Conservation (phyloP, 2,888 invertebrate genomes). For the Syrista parreyssii region DNA sequence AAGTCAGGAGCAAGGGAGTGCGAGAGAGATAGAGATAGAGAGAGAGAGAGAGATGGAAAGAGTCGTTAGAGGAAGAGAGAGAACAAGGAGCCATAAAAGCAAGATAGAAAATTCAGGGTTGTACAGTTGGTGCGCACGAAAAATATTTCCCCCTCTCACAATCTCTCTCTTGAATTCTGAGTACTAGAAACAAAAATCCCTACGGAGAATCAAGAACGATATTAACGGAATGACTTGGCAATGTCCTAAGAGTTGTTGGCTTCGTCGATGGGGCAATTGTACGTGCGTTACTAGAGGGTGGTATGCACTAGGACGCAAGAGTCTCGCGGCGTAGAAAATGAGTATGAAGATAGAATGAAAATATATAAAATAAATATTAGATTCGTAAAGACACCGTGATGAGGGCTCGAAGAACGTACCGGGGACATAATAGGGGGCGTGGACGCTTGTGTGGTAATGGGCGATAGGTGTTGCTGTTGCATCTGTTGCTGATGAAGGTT, state of each 20-base stretch:
- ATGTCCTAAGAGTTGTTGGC: not conserved
- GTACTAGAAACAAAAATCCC: not conserved
- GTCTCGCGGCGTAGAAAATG: not conserved
- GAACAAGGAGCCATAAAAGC: slow-evolving; percentile 12
- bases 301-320: not conserved
- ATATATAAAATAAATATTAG: not conserved
- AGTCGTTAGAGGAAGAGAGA: slow-evolving; percentile 15
- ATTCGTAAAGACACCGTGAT: not conserved
- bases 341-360: not conserved
- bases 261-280: not conserved
- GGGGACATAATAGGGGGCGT: slow-evolving; percentile 63
- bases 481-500: slow-evolving; percentile 68
- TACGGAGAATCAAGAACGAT: not conserved
- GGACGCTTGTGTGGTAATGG: slow-evolving; percentile 62
- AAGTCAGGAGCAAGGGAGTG: not conserved
- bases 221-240: not conserved
- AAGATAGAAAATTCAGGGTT: not conserved
- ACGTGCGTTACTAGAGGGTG: not conserved
- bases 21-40: not conserved
- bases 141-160: not conserved
- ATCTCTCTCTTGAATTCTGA: not conserved
- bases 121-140: not conserved
- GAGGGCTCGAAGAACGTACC: slow-evolving; percentile 51
- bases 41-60: not conserved
- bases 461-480: slow-evolving; percentile 64